phyloP scores from a whole-genome alignment of 1,140 invertebrate genomes.

The Centruroides sculpturatus region DNA sequence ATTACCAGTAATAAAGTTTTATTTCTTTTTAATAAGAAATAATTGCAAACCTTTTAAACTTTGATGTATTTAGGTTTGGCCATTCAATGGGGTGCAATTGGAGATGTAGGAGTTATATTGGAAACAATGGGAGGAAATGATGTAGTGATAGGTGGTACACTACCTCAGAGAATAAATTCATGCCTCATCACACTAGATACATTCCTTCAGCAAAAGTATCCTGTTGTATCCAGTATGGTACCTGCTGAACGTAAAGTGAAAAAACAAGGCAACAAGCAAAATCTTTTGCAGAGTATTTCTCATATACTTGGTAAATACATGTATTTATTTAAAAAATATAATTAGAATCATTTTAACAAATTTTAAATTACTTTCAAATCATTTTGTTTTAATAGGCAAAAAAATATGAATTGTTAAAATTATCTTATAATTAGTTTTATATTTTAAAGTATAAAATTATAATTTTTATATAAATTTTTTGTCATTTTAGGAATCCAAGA shows the following conservation, averaged over 20 bases:
- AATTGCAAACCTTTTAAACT: too few species aligned
- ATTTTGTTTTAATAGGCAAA: background rate
- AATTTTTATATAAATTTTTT: too few species aligned
- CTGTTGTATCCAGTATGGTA: constrained; percentile 72
- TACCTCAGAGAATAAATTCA: constrained; percentile 80
- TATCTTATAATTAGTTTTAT: background rate
- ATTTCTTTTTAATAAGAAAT: too few species aligned
- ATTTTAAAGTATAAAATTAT: background rate
- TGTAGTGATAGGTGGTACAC: constrained; percentile 73
- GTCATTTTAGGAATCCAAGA: constrained; percentile 62
- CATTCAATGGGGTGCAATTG: constrained; percentile 96
- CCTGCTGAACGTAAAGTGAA: constrained; percentile 46
- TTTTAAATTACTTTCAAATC: background rate
- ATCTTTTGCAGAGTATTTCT: constrained; percentile 26
- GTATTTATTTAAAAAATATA: background rate
- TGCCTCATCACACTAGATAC: constrained; percentile 71
- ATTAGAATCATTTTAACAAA: background rate
- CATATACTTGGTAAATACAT: constrained; percentile 30
- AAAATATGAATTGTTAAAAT: background rate
- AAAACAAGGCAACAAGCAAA: constrained; percentile 11
- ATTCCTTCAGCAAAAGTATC: constrained; percentile 68
- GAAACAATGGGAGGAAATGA: constrained; percentile 80
- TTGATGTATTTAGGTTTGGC: constrained; percentile 39
- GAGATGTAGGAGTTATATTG: constrained; percentile 82
- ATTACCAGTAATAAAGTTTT: background rate